Base-by-base conservation (phyloP, 1,140 invertebrate genomes). In the Panagrolaimus sp. region DNA sequence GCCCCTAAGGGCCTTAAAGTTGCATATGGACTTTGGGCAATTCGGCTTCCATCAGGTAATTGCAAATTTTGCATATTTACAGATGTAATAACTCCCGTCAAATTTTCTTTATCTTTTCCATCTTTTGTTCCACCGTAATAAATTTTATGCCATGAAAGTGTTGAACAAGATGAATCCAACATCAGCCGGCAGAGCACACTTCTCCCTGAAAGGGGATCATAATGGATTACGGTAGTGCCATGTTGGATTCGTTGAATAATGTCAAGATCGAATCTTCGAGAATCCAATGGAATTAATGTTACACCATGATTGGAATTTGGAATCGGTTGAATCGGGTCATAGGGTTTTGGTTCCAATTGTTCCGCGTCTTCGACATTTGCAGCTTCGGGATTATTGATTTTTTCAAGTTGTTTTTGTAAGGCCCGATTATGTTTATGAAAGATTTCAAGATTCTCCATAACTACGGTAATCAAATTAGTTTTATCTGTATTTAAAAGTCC, bases 401-500 rank as follows among this genome's bases (percentile, higher is more conserved):
- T 24, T 17, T 28, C 44, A 21, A 28, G 44, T 17, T 38, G 28
- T 48, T 75, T 71, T 26, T 68, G 69, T 24, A 71, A n/a, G 1
- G 48, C 68, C 43, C 76, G 52, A 46, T 64, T 70, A 52, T 80
- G 75, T 71, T 72, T 70, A 72, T 82, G 76, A 65, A 77, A 81
- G 8, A 78, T 79, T 65, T 79, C 77, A 38, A 82, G 48, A 24
- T 82, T 83, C 62, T 81, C 73, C n/a, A 80, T 52, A 24, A 69
- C 48, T 45, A 48, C 76, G 43, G 69, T 72, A 65, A 63, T 74
- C 70, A 69, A 71, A 69, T 75, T 81, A 48, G 70, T 88, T 84
- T 93, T 93, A 77, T 91, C 90, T 82, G 92, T 84, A 84, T 93
- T 93, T 45, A 93, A 87, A 1, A 94, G 85, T 43, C 91, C 91